Evolutionary conservation across 2,888 invertebrate genomes (phyloP).

Genomic region (Trissolcus brochymenae): DNA sequence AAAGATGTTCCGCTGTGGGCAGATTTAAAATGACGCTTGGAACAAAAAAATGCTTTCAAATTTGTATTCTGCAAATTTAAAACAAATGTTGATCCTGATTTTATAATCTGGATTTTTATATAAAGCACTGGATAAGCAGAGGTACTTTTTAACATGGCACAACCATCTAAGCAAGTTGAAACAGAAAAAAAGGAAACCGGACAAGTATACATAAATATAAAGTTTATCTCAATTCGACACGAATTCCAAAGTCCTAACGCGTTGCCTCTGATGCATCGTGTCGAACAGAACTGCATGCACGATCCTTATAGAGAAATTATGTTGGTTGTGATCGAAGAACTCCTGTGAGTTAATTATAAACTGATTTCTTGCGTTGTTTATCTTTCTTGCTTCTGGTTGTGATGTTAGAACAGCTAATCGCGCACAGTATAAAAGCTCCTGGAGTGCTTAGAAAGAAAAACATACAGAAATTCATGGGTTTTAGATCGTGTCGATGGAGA

Average conservation of each 20-base stretch:
- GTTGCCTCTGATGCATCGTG: neutral
- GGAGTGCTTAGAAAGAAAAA: slow-evolving; percentile 34
- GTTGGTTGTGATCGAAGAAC: slow-evolving; percentile 6
- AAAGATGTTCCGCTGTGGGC: too few species aligned
- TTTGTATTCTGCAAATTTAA: too few species aligned
- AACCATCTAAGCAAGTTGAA: too few species aligned
- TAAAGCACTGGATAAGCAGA: neutral
- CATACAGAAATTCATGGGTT: slow-evolving; percentile 26
- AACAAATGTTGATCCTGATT: too few species aligned
- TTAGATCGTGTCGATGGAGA: slow-evolving; percentile 37
- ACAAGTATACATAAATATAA: too few species aligned
- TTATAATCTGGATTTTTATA: too few species aligned
- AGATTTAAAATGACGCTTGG: too few species aligned
- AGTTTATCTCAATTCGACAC: too few species aligned
- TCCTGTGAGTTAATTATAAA: slow-evolving; percentile 32
- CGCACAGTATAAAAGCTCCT: slow-evolving; percentile 23
- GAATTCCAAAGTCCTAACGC: neutral
- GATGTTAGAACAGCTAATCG: slow-evolving; percentile 30
- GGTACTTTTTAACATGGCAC: neutral
- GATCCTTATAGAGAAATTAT: too few species aligned
- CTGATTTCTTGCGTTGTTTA: slow-evolving; percentile 26
- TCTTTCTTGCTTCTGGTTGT: slow-evolving; percentile 14
- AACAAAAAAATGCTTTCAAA: too few species aligned
- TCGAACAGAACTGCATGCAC: neutral
- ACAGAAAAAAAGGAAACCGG: too few species aligned